Evolutionary conservation across 2,888 invertebrate genomes (phyloP).

Genomic region (Temnothorax rugatulus): DNA sequence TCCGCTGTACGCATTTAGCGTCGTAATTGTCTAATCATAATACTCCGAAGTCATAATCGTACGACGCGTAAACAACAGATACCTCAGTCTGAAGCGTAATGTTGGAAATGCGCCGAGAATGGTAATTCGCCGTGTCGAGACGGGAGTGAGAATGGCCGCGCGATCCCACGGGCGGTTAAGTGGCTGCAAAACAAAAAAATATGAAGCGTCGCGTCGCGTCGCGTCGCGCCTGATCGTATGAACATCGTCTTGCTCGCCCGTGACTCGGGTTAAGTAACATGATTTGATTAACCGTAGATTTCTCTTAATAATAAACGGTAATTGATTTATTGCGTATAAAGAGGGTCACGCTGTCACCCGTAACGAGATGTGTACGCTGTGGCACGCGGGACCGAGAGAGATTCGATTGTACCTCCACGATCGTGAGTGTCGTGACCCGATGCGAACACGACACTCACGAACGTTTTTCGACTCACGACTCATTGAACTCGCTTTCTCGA

Average conservation of each 20-base stretch:
- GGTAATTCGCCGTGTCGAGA: neutral
- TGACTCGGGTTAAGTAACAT: constrained; percentile 80
- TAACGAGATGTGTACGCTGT: constrained; percentile 69
- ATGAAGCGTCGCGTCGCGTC: constrained; percentile 1
- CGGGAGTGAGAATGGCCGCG: constrained; percentile 6
- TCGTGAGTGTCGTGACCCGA: neutral
- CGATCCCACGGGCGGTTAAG: constrained; percentile 47
- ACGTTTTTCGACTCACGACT: neutral
- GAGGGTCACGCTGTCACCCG: constrained; percentile 72
- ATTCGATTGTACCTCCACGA: constrained; percentile 54
- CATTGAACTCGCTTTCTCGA: neutral
- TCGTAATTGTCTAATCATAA: neutral
- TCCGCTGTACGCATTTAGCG: neutral
- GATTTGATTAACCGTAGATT: constrained; percentile 84
- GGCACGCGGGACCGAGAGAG: constrained; percentile 72
- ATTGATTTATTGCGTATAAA: constrained; percentile 81
- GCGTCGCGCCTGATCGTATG: neutral
- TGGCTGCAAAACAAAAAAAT: constrained; percentile 53
- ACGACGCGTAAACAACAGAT: neutral
- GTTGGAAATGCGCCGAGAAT: constrained; percentile 6
- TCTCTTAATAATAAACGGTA: constrained; percentile 81
- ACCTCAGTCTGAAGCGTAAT: neutral
- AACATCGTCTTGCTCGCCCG: constrained; percentile 61
- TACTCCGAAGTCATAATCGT: neutral
- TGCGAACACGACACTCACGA: neutral